Conservation (phyloP, 2,888 invertebrate genomes). For the Clostera curtula region DNA sequence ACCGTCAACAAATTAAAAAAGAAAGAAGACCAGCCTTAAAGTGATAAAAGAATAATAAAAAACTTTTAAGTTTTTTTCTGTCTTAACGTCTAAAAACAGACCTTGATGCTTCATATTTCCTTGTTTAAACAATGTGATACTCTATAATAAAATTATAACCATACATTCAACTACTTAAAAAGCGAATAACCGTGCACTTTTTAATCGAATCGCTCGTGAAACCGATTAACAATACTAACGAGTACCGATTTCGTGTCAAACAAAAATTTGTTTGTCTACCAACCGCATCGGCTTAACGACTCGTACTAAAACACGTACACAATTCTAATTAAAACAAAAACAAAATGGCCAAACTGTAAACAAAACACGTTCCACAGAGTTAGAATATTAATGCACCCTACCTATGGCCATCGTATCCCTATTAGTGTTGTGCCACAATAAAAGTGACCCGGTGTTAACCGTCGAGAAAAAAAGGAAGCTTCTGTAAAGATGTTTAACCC, state of each 20-base stretch:
- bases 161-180: too few relatives aligned
- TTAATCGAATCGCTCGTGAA: too few relatives aligned
- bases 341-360: conserved; percentile 38
- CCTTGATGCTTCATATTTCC: too few relatives aligned
- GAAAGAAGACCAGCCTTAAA: too few relatives aligned
- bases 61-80: too few relatives aligned
- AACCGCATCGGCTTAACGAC: conserved; percentile 14
- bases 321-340: conserved; percentile 48
- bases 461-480: too few relatives aligned
- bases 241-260: background rate
- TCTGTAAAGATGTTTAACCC: too few relatives aligned
- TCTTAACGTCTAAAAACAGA: too few relatives aligned
- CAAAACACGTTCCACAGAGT: conserved; percentile 58
- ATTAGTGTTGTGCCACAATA: conserved; percentile 18
- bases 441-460: background rate
- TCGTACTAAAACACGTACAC: conserved; percentile 16
- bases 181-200: conserved; percentile 14
- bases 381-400: conserved; percentile 61
- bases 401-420: conserved; percentile 21
- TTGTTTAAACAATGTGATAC: too few relatives aligned
- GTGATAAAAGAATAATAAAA: too few relatives aligned
- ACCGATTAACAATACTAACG: background rate
- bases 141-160: too few relatives aligned
- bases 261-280: conserved; percentile 1
- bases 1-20: too few relatives aligned